Conservation (phyloP, 1,140 invertebrate genomes). For the Rhyacophila brunnea region DNA sequence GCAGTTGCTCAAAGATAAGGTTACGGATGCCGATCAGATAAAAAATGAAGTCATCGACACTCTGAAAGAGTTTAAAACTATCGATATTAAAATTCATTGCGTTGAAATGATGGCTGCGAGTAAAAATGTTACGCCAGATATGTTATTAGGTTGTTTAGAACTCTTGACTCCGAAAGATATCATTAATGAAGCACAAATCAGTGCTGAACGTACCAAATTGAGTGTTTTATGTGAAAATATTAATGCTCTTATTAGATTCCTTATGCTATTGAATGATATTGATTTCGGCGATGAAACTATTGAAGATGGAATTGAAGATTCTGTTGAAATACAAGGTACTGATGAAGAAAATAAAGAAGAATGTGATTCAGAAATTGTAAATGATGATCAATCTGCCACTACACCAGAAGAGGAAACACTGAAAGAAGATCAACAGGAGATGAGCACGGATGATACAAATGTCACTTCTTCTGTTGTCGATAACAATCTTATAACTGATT, state of each 20-base stretch:
- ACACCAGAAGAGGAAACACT: neutral
- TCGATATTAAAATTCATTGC: conserved; percentile 68
- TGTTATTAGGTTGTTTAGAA: conserved; percentile 54
- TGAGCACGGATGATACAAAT: neutral
- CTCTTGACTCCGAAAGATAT: conserved; percentile 47
- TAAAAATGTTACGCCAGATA: conserved; percentile 58
- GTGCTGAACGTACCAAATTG: conserved; percentile 30
- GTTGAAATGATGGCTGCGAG: conserved; percentile 68
- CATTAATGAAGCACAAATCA: conserved; percentile 30
- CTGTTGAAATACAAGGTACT: no score
- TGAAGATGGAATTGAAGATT: no score
- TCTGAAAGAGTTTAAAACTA: conserved; percentile 70
- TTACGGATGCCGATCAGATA: conserved; percentile 49
- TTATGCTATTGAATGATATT: conserved; percentile 24
- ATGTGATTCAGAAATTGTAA: neutral
- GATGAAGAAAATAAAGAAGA: neutral
- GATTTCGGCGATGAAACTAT: neutral
- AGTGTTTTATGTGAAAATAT: conserved; percentile 38
- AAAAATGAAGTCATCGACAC: conserved; percentile 53
- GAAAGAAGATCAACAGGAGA: neutral
- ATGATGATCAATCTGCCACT: neutral
- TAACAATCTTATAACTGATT: conserved; percentile 29
- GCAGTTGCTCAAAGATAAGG: conserved; percentile 58
- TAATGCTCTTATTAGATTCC: conserved; percentile 21
- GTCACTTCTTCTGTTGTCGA: neutral